These are phyloP conservation scores for Drosophila melanosoma DNA, from an alignment of 2,888 invertebrate species.

Conservation along the genomic window DNA sequence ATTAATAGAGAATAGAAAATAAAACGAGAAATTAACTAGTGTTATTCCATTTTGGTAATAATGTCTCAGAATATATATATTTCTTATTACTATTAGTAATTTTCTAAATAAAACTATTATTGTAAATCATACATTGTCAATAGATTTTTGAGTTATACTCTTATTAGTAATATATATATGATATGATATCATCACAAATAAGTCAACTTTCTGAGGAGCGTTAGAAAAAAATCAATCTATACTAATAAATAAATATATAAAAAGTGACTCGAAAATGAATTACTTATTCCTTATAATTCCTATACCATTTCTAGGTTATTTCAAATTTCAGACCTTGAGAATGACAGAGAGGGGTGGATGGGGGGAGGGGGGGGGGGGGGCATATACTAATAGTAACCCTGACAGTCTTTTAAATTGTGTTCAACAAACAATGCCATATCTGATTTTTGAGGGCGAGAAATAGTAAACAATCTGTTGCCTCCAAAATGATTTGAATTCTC, in stretches of 20 bases:
- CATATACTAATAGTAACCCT: constrained; percentile 20
- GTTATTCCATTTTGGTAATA: neutral
- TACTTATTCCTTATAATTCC: neutral
- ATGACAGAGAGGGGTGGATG: neutral
- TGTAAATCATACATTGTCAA: too few species aligned
- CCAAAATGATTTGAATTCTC: constrained; percentile 20
- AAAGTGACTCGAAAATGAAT: too few species aligned
- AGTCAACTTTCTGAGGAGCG: too few species aligned
- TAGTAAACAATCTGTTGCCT: constrained; percentile 33
- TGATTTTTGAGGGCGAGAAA: constrained; percentile 16
- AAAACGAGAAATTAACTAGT: too few species aligned
- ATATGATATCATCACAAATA: neutral
- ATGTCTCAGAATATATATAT: neutral
- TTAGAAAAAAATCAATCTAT: neutral
- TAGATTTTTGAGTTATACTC: too few species aligned
- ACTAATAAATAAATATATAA: too few species aligned
- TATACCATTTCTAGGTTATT: neutral
- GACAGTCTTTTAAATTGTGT: constrained; percentile 15
- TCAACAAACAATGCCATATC: neutral
- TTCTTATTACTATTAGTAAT: neutral
- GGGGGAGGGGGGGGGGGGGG: too few species aligned
- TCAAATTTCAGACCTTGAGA: neutral
- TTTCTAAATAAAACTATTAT: too few species aligned
- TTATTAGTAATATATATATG: too few species aligned
- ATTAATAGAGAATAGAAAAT: too few species aligned